These are phyloP conservation scores for Solenopsis invicta DNA, from an alignment of 1,140 invertebrate species.

Conservation along the genomic window DNA sequence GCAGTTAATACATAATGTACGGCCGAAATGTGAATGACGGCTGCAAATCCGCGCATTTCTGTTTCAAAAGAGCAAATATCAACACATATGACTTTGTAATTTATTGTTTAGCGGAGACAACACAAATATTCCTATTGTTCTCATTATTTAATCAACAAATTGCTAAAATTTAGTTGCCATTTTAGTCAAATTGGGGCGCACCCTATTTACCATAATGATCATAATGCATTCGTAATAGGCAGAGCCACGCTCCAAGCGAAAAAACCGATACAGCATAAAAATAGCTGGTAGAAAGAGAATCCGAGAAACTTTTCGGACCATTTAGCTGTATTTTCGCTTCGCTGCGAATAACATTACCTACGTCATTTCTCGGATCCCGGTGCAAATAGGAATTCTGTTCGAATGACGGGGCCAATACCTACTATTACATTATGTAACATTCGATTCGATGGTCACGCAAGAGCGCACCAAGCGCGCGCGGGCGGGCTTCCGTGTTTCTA, in stretches of 20 bases:
- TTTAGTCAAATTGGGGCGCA: slow-evolving; percentile 5
- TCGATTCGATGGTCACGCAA: not conserved
- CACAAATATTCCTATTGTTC: slow-evolving; percentile 46
- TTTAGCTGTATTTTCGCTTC: slow-evolving; percentile 31
- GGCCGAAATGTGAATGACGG: slow-evolving; percentile 33
- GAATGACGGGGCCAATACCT: slow-evolving; percentile 16
- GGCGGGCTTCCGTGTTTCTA: not conserved
- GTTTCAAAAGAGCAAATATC: slow-evolving; percentile 39
- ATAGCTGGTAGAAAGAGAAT: not conserved
- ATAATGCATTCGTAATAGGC: slow-evolving; percentile 15
- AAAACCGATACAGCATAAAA: not conserved
- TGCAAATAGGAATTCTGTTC: slow-evolving; percentile 37
- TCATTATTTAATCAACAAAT: slow-evolving; percentile 13
- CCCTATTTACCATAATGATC: slow-evolving; percentile 2
- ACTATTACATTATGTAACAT: slow-evolving; percentile 56
- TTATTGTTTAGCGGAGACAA: slow-evolving; percentile 19
- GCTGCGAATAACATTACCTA: slow-evolving; percentile 11
- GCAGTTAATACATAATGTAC: slow-evolving; percentile 41
- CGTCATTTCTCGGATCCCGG: slow-evolving; percentile 11
- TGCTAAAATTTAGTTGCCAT: slow-evolving; percentile 23
- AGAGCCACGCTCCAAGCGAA: not conserved
- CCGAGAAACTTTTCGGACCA: slow-evolving; percentile 1
- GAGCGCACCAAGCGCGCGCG: not conserved
- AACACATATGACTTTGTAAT: slow-evolving; percentile 36
- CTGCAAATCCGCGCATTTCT: slow-evolving; percentile 30